Percentiles rank a stretch among this genome's conserved stretches.
Evolutionary conservation across 2,797 vertebrate species (phyloP).

Genomic region (Lepilemur septentrionalis): DNA sequence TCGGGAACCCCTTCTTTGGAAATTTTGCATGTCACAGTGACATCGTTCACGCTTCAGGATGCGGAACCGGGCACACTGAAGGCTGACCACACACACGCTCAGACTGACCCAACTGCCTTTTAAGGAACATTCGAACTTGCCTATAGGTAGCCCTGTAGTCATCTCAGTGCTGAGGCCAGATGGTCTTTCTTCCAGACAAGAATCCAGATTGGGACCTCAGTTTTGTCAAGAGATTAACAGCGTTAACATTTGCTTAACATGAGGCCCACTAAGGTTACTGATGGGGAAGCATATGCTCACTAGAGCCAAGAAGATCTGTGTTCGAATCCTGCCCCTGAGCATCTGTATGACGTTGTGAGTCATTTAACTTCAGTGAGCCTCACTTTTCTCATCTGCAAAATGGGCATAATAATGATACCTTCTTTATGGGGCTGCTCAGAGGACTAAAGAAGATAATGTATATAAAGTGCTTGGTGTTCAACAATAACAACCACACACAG

Average conservation of each 20-base stretch:
- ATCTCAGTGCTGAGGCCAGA: background rate
- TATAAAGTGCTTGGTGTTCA: background rate
- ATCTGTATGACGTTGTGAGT: background rate
- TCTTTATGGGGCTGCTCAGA: background rate
- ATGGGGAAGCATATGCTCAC: background rate
- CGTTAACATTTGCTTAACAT: background rate
- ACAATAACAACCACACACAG: background rate
- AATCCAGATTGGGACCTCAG: background rate
- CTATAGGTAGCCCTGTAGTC: background rate
- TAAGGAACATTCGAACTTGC: background rate
- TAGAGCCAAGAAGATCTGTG: background rate
- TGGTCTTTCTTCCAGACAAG: background rate
- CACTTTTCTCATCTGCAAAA: background rate
- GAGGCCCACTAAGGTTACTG: background rate
- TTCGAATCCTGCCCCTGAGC: background rate
- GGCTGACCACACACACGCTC: accelerated
- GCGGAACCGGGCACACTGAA: background rate
- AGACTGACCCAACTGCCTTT: background rate
- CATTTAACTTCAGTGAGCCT: background rate
- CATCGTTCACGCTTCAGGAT: background rate
- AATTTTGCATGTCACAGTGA: background rate
- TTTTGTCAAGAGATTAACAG: background rate
- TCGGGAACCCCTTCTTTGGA: background rate
- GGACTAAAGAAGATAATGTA: background rate
- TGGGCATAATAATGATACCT: background rate